These are phyloP conservation scores for Slavum lentiscoides DNA, from an alignment of 2,888 invertebrate genomes.

Conservation along the genomic window DNA sequence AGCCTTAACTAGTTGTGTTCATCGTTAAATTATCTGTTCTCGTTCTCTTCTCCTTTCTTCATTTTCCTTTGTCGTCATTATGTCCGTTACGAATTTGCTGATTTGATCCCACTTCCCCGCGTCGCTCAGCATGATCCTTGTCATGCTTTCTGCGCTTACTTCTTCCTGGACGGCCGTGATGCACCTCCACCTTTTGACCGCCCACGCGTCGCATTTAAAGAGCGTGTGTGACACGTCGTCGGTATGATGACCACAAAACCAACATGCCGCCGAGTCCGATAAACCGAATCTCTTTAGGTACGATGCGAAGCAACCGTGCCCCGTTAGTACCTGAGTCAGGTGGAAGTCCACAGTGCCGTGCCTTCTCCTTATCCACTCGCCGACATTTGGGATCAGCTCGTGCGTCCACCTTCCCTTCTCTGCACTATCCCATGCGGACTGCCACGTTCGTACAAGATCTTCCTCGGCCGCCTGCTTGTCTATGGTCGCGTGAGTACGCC, in stretches of 20 bases:
- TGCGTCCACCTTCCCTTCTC: not conserved
- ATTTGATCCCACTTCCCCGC: too few relatives aligned
- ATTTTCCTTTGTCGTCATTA: not conserved
- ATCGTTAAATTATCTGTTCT: not conserved
- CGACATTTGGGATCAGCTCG: not conserved
- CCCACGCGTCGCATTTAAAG: not conserved
- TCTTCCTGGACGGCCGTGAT: not conserved
- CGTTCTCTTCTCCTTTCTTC: not conserved
- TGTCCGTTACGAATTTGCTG: not conserved
- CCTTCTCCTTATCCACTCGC: not conserved
- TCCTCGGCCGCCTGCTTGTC: not conserved
- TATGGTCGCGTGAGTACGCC: too few relatives aligned
- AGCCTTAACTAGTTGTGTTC: not conserved
- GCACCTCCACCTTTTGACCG: not conserved
- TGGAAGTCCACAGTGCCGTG: not conserved
- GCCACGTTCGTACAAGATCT: not conserved
- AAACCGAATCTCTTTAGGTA: not conserved
- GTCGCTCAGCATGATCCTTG: not conserved
- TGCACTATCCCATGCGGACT: not conserved
- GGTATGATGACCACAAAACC: not conserved
- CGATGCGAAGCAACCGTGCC: too few relatives aligned
- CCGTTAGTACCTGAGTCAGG: not conserved
- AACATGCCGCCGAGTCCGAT: not conserved
- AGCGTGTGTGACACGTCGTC: not conserved
- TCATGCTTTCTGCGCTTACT: not conserved